Evolutionary conservation across 2,797 vertebrate species (phyloP).

Genomic region (Siniperca obscura): DNA sequence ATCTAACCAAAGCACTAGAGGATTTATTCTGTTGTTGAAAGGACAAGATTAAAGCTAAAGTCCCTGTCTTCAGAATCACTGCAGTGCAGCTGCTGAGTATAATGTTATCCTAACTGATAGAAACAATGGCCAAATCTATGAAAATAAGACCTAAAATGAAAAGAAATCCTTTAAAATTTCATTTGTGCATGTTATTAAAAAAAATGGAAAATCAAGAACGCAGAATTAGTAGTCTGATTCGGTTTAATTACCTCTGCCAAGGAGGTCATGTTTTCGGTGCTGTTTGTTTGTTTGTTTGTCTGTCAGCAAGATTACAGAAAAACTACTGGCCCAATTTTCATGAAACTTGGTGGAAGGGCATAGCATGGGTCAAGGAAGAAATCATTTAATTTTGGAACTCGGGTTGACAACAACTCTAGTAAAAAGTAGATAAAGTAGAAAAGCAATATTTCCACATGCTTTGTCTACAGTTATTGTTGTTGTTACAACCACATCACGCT

Average conservation of each 20-base stretch:
- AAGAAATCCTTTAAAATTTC: background rate
- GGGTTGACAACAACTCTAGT: no score
- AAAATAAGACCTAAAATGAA: background rate
- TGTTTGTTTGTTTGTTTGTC: no score
- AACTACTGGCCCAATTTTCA: no score
- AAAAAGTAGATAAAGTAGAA: no score
- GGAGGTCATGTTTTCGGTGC: no score
- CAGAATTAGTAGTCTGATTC: background rate
- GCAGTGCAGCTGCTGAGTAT: constrained; percentile 18
- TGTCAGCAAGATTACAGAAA: no score
- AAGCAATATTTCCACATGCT: no score
- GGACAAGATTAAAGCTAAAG: constrained; percentile 26
- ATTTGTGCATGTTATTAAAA: background rate
- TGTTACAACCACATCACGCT: no score
- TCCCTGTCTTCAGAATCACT: constrained; percentile 21
- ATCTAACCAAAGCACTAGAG: constrained; percentile 17
- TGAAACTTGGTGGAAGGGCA: no score
- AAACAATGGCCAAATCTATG: background rate
- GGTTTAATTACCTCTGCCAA: background rate
- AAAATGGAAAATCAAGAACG: constrained; percentile 4
- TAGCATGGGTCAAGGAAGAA: no score
- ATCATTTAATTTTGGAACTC: no score
- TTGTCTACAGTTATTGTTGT: no score
- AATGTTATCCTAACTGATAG: background rate
- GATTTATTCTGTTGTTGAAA: constrained; percentile 36